phyloP scores from a whole-genome alignment of 2,797 vertebrate genomes.

The Helostoma temminkii region DNA sequence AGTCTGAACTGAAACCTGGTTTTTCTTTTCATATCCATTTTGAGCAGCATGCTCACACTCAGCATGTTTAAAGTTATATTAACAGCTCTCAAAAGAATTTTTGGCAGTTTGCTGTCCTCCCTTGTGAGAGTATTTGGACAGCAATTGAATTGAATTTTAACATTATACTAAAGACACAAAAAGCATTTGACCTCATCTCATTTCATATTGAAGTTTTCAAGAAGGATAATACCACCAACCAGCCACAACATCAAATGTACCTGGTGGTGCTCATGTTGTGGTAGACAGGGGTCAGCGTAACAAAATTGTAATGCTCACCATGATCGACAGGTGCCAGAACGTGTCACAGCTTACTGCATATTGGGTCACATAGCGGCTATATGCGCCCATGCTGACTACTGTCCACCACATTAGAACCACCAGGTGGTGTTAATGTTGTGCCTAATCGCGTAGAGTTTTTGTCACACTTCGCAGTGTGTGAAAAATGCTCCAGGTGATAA shows the following conservation, averaged over 20 bases:
- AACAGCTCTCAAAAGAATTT: slow-evolving; percentile 66
- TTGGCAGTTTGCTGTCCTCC: slow-evolving; percentile 1
- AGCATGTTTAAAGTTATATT: slow-evolving; percentile 78
- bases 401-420: no score
- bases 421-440: no score
- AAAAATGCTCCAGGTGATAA: slow-evolving; percentile 36
- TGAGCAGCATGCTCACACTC: slow-evolving; percentile 75
- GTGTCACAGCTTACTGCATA: no score
- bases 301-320: no score
- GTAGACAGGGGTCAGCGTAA: no score
- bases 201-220: slow-evolving; percentile 12
- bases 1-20: slow-evolving; percentile 69
- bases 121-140: slow-evolving; percentile 11
- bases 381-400: no score
- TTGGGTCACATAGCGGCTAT: no score
- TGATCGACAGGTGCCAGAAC: no score
- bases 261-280: no score
- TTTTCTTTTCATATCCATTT: slow-evolving; percentile 75
- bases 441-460: neutral
- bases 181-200: slow-evolving; percentile 4
- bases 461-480: slow-evolving; percentile 21
- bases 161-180: slow-evolving; percentile 20
- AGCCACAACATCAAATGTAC: no score
- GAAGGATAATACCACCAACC: neutral
- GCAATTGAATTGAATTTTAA: slow-evolving; percentile 23